Base-by-base conservation (phyloP, 2,888 invertebrate genomes). In the Nomada flava region DNA sequence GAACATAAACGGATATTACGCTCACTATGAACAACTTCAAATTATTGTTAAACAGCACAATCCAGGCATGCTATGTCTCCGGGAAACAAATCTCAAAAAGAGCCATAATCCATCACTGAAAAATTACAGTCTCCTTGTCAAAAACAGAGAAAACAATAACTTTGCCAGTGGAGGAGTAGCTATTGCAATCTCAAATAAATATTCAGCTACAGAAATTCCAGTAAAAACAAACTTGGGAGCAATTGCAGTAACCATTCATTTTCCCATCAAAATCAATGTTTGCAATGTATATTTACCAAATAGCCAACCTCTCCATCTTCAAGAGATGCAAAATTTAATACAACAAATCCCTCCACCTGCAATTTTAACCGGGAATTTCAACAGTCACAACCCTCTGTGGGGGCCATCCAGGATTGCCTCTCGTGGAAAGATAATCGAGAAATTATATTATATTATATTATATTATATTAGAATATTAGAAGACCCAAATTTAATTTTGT, bases 1-100 rank as follows among this genome's bases (percentile, higher is more conserved):
- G 57, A 69, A 69, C 26, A n/a, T 69, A 44, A 69, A 59, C 57
- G 47, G 57, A 18, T 69, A n/a, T 15, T 69, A 3, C 44, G 9
- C 44, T 2, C 44, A 69, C 2, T 47, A 57, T 7, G 57, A 47
- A 69, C 69, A 69, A 18, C 26, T 69, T 11, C 68, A 23, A 26
- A 36, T 57, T 0, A 13, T 57, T n/a, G 10, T 59, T 5, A 69
- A 69, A 13, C 15, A 59, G 7, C 26, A 57, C 7, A 57, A 59
- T 18, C 69, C 57, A 59, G 44, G 26, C n/a, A 15, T 57, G 0
- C 0, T 69, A 18, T 69, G 53, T 15, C 36, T 67, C 1, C 53
- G 53, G 47, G 53, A 67, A 67, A 53, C 53, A 1, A 67, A 53
- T 15, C 53, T 67, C 15, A 53, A 53, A 42, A 10, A n/a, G 5